Conservation (phyloP, 2,797 vertebrate genomes). For the Melopsittacus undulatus region DNA sequence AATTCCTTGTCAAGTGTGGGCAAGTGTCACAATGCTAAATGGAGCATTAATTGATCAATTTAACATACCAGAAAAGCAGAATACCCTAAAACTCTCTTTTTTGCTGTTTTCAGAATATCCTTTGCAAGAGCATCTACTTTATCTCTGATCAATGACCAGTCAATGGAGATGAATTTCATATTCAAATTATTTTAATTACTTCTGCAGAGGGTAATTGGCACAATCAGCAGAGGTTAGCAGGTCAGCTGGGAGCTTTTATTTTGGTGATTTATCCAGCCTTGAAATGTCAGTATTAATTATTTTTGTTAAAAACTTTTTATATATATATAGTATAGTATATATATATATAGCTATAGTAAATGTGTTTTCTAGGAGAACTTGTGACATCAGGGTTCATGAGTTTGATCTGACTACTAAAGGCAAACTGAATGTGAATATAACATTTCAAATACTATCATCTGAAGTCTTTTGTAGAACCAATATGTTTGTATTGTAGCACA, state of each 20-base stretch:
- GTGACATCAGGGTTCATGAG: slow-evolving; percentile 10
- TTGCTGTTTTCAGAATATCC: not conserved
- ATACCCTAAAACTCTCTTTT: slow-evolving; percentile 24
- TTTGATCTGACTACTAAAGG: slow-evolving; percentile 26
- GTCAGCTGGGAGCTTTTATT: slow-evolving; percentile 36
- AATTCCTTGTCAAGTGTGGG: not conserved
- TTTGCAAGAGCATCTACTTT: not conserved
- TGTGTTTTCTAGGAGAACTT: slow-evolving; percentile 21
- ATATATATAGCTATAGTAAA: not conserved
- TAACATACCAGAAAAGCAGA: not conserved
- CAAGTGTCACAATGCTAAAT: not conserved
- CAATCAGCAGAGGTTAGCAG: slow-evolving; percentile 26
- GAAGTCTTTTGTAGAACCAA: slow-evolving; percentile 47
- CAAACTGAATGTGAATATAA: slow-evolving; percentile 36
- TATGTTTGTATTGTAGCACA: slow-evolving; percentile 18
- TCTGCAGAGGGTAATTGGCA: slow-evolving; percentile 11
- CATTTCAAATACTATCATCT: slow-evolving; percentile 16
- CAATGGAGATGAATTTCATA: slow-evolving; percentile 7
- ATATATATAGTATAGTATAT: no score
- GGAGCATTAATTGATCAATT: slow-evolving; percentile 21
- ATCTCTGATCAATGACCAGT: not conserved
- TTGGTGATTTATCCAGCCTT: slow-evolving; percentile 34
- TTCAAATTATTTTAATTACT: slow-evolving; percentile 47
- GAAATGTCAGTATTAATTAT: not conserved
- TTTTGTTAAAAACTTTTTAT: not conserved